Conservation (phyloP, 2,797 vertebrate species). For the Anisognathus igniventris region DNA sequence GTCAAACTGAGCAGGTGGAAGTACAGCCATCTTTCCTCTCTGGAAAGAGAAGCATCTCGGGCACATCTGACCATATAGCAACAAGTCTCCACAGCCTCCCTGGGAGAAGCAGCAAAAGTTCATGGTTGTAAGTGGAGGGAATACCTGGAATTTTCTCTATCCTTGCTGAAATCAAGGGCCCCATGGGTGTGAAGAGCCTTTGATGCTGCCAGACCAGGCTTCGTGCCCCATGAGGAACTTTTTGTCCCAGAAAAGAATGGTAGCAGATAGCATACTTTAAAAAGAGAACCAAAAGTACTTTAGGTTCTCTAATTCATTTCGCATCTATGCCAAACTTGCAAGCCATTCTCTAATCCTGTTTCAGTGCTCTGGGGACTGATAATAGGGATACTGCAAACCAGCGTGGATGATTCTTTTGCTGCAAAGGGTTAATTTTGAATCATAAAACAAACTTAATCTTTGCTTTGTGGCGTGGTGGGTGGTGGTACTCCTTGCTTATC, state of each 20-base stretch:
- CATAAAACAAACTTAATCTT: neutral
- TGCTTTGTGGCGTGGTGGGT: neutral
- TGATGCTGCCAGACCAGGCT: neutral
- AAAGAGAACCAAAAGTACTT: neutral
- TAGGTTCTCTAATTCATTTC: neutral
- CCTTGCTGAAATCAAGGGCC: neutral
- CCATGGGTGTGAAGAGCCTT: neutral
- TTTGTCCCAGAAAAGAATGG: neutral
- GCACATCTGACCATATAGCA: neutral
- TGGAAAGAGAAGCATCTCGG: neutral
- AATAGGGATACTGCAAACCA: neutral
- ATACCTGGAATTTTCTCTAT: neutral
- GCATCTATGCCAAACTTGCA: neutral
- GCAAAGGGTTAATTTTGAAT: neutral
- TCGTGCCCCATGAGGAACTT: accelerated
- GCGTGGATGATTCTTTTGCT: neutral
- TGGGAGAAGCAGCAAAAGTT: neutral
- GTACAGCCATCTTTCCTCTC: neutral
- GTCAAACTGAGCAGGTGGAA: neutral
- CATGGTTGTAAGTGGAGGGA: neutral
- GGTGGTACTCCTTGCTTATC: neutral
- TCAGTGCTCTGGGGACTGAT: neutral
- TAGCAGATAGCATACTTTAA: neutral
- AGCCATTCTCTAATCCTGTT: neutral
- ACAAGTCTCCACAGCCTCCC: neutral